Evolutionary conservation across 2,113 vertebrate species (phyloP), one percentile per base, ranked within the genome.

Genomic region (Lasiurus borealis): DNA sequence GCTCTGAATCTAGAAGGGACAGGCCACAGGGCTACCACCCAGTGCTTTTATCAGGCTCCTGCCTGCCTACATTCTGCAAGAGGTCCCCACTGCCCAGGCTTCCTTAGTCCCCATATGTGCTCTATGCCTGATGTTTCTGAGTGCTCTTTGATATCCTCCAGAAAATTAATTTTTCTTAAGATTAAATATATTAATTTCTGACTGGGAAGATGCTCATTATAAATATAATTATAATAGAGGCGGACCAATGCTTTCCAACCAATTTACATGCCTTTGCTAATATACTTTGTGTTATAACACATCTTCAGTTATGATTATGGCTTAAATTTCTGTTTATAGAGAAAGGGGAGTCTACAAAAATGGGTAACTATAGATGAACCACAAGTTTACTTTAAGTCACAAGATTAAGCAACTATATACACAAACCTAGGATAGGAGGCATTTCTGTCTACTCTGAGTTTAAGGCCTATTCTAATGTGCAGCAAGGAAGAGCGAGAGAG

Each of bases 151-250:
- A 48, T 40, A 34, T 77, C 4, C 27, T 73, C 52, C 40, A 87
- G 48, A 8, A 62, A 85, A 92, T 72, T 31, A 18, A 16, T 83
- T 69, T 40, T 85, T 64, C 15, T 19, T 86, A 71, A 25, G 6
- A 36, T 76, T 96, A 77, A 86, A 75, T 48, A 64, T 78, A 76
- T 82, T 90, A 50, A 77, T 44, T 96, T 83, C 6, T 84, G n/a
- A 85, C 9, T 66, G 68, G 25, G 77, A 94, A 88, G 31, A 66
- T 36, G 19, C 16, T 90, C 25, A 84, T 25, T 40, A 59, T 68
- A 18, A 36, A 21, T 78, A 13, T 54, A 88, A 83, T 96, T 87
- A 57, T 34, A 31, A 12, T 31, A 76, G 50, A 72, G 29, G 6
- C 40, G 46, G n/a, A 34, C 3, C 27, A 50, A 27, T 72, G 5